Conservation (phyloP, 2,797 vertebrate genomes). For the Lepus oiostolus region DNA sequence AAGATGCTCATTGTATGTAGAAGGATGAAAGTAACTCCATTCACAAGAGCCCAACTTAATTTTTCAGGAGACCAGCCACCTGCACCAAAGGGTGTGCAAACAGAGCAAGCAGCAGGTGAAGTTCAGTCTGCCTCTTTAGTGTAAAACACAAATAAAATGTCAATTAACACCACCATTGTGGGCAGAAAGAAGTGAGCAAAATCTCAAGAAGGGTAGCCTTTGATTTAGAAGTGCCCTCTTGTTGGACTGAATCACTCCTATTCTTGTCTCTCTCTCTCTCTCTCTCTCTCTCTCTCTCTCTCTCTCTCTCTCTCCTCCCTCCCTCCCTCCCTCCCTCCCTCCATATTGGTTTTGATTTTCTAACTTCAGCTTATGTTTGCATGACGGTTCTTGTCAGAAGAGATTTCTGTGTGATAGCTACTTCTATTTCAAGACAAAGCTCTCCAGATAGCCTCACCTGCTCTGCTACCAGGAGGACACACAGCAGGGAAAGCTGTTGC, state of each 20-base stretch:
- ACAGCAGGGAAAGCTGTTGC: neutral
- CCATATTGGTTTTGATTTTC: constrained; percentile 17
- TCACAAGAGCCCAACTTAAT: neutral
- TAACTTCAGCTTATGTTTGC: neutral
- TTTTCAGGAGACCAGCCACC: constrained; percentile 21
- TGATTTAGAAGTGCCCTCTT: constrained; percentile 22
- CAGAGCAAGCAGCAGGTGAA: neutral
- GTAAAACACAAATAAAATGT: constrained; percentile 28
- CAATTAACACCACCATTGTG: neutral
- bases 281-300: neutral
- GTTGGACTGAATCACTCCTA: neutral
- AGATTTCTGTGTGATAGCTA: neutral
- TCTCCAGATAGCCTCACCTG: neutral
- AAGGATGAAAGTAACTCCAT: neutral
- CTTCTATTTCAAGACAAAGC: neutral
- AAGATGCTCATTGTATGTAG: neutral
- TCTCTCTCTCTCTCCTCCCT: neutral
- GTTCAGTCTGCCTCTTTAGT: constrained; percentile 9
- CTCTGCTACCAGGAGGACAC: neutral
- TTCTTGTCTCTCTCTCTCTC: neutral
- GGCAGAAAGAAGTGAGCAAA: neutral
- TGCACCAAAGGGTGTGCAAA: neutral
- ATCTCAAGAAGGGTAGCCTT: neutral
- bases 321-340: neutral
- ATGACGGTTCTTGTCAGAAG: neutral